Base-by-base conservation (phyloP, 2,888 invertebrate genomes). In the Pandemis corylana region DNA sequence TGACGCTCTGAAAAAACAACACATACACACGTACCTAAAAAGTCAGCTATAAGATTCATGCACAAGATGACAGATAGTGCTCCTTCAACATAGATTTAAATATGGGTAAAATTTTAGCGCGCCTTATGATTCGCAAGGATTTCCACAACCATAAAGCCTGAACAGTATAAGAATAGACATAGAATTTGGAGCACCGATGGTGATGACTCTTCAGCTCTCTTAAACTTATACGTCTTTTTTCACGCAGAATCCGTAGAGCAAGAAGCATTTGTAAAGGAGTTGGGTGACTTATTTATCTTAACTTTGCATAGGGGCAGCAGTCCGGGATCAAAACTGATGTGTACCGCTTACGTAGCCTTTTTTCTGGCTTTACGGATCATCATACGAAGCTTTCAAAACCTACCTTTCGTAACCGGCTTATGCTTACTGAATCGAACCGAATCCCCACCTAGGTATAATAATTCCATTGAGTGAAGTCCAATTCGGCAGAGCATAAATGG, bases 321-420 rank as follows among this genome's bases (percentile, higher is more conserved):
- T 66, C 13, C 41, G 59, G 71, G 74, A 70, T 73, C 74, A 70
- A 71, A 70, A 76, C 63, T 71, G 73, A 73, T 76, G 74, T 74
- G 69, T 66, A 69, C 79, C 79, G 83, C 81, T 85, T 81, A 84
- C 84, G 81, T 78, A 77, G 80, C 82, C 82, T 82, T 82, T 82
- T 80, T 83, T 85, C 82, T 78, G 77, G 78, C 79, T 80, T 78
- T 77, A 72, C 65, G 72, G 76, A 73, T 74, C 74, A 68, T 46
- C 42, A 66, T 53, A 46, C 61, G 70, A 71, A 77, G 75, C 77
- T 76, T 66, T 67, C 73, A 76, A 78, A 72, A 67, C 72, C 68
- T 77, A 68, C 77, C 78, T 78, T 77, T 77, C 76, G 75, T 75
- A 76, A 77, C 76, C 49, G 69, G 77, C 78, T 78, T 78, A 76